Base-by-base conservation (phyloP, 2,888 invertebrate genomes). In the Hecatera dysodea region DNA sequence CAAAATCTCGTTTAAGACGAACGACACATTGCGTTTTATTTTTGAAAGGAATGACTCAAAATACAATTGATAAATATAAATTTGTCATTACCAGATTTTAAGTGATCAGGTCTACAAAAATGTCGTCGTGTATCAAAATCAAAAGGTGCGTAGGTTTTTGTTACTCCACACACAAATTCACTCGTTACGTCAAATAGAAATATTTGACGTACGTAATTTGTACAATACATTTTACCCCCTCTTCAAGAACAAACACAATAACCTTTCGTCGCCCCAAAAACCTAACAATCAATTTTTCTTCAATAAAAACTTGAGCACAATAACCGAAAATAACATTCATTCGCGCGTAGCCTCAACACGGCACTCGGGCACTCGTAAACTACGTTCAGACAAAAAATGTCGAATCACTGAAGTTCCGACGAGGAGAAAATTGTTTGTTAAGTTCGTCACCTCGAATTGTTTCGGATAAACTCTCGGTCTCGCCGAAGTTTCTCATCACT, bases 381-480 rank as follows among this genome's bases (percentile, higher is more conserved):
- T 72, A 72, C 78, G 55, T 33, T 64, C 67, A 59, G 61, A 79
- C 64, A 82, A 83, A 83, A 84, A 83, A 82, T 61, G 57, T 71
- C 75, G 78, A 82, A 84, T 82, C 82, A 75, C 80, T 66, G 46
- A 78, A 83, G 73, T 83, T 85, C 66, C 72, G 46, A 62, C 67
- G 81, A 73, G 66, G 67, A 83, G 75, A 82, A 85, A 87, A 89
- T 86, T 86, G 84, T 84, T 87, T 80, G 80, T 76, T 75, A 89
- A 87, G 82, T 88, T 89, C 81, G 84, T 87, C 89, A 87, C 86
- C 85, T 86, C 81, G 74, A 82, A 85, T 84, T 86, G 83, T 86
- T 84, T 82, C 72, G 66, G 78, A 80, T 81, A 82, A 86, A 88
- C 84, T 83, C 75, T 67, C 59, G 66, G 55, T 83, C 76, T 67